Evolutionary conservation across 1,140 invertebrate species (phyloP), one percentile per base, ranked within the genome.

Genomic region (Drusus annulatus): DNA sequence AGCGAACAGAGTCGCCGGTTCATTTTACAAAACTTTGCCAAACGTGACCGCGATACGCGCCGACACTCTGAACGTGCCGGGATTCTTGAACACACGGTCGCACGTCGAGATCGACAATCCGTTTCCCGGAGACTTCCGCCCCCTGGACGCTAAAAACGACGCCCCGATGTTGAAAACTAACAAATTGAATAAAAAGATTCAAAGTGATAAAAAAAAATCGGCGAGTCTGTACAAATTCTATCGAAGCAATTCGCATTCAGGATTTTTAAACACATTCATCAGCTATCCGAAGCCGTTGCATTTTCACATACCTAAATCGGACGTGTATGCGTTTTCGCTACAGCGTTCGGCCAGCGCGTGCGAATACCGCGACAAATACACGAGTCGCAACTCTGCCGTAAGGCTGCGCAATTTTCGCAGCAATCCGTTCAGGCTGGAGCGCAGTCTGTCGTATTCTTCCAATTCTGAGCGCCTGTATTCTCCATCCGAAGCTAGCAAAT

Each of bases 241-340:
- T 45, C 86, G 89, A 68, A 90, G 87, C 0, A 83, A 85, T 13
- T 89, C 88, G 3, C 87, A 89, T 28, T 84, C 87, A 28, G 87
- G 88, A n/a, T 90, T 89, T 60, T 80, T 89, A 1, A 89, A 88
- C 84, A 84, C 86, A 4, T 87, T 86, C 65, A 82, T 88, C 0
- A 86, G 84, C 75, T 84, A 90, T 68, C 88, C 89, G 0, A 85
- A 86, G 79, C 88, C 88, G 0, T 78, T 36, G 0, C 89, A 90
- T 81, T 90, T 85, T 78, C 89, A 90, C 80, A 8, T 89, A 1
- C 89, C 88, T 6, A 65, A 65, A 16, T 52, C 19, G 19, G 50
- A 45, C 13, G 0, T 16, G 6, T 69, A 69, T 16, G 8, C 28
- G 8, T 69, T 45, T 50, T 36, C 65, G 36, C 28, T 45, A 8